Base-by-base conservation (phyloP, 2,888 invertebrate species). In the Eilema depressum region DNA sequence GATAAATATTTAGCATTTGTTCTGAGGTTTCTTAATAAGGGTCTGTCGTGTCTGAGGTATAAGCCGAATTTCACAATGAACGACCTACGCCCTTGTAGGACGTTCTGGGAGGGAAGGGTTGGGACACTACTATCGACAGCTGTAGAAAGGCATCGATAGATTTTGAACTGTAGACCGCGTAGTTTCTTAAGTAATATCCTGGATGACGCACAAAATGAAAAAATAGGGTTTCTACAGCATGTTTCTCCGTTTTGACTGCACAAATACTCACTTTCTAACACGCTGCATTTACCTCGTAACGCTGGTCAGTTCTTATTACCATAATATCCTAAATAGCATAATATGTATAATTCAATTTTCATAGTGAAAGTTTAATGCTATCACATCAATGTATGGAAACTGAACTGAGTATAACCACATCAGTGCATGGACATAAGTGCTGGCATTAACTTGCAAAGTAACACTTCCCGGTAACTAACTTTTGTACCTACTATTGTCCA, bases 71-170 rank as follows among this genome's bases (percentile, higher is more conserved):
- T 88, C 88, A 83, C 85, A 90, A 90, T 77, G 69, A 63, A 68
- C 87, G 78, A 83, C 88, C 89, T 87, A 89, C 90, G 87, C 85
- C 77, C 76, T 82, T 79, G 83, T 86, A 80, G 80, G 83, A 81
- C 66, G 81, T 70, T 75, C 60, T 71, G 68, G 56, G 65, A 33
- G 37, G 33, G 25, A 60, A 66, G 72, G 59, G 69, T 23, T 62
- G 68, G 28, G 64, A 47, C 25, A 33, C n/a, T 17, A 23, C 25
- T n/a, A 60, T 47, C 14, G 2, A 28, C 47, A 56, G n/a, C n/a
- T n/a, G n/a, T 28, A 25, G 8, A 11, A 25, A 28, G 23, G 1
- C 66, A n/a, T 69, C 66, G 67, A 69, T 69, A 59, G 33, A 53
- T 68, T 62, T n/a, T 3, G 26, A 41, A 41, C 2, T 41, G n/a